A percentile compares a stretch with the other conserved stretches of the same genome.
phyloP scores from a whole-genome alignment of 2,113 vertebrate species.

The Trinectes maculatus region DNA sequence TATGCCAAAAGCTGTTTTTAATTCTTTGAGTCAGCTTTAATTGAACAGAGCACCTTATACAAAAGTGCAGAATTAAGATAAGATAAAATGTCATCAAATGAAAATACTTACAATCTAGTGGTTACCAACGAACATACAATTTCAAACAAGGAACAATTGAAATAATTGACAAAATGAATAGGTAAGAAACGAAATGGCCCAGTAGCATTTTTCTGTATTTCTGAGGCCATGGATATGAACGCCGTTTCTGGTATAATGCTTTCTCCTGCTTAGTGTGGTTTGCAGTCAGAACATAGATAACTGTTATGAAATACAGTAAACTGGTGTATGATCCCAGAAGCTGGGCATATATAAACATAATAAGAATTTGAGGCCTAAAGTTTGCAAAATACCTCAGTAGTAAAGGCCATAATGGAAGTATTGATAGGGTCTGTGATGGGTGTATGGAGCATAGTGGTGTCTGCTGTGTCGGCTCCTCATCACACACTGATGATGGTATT shows the following conservation, averaged over 20 bases:
- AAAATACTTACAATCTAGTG: background rate
- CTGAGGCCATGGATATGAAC: too few relatives aligned
- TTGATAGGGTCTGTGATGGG: background rate
- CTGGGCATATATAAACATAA: too few relatives aligned
- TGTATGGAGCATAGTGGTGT: slow-evolving; percentile 48
- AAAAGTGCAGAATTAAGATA: background rate
- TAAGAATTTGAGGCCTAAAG: background rate
- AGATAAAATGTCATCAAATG: background rate
- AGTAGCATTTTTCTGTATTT: too few relatives aligned
- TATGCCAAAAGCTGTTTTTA: background rate
- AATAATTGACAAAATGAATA: too few relatives aligned
- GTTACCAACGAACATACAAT: background rate
- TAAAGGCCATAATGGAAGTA: background rate
- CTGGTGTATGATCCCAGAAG: too few relatives aligned
- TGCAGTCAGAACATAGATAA: too few relatives aligned
- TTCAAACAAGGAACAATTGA: background rate
- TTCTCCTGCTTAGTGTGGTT: too few relatives aligned
- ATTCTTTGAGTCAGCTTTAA: slow-evolving; percentile 11
- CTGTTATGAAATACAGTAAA: too few relatives aligned
- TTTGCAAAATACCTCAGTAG: slow-evolving; percentile 29
- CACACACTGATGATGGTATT: slow-evolving; percentile 13
- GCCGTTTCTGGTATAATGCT: too few relatives aligned
- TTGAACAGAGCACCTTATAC: background rate
- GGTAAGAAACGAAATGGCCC: too few relatives aligned
- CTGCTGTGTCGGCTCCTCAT: slow-evolving; percentile 44